Evolutionary conservation across 2,797 vertebrate genomes (phyloP).

Genomic region (Molossus alvarezi): DNA sequence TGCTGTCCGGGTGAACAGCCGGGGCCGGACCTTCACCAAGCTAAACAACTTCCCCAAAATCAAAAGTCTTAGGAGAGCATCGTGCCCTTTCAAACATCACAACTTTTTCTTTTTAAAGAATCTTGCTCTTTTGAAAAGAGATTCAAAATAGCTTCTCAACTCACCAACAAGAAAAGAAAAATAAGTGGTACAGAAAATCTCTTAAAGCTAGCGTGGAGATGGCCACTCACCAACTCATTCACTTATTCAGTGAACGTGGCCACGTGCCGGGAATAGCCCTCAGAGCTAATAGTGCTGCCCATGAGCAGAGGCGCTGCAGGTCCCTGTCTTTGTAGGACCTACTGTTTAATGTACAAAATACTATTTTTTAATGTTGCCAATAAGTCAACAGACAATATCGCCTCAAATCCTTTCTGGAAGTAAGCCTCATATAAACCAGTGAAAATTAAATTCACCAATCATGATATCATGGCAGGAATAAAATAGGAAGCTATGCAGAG

Average conservation of each 20-base stretch:
- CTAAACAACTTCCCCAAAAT: neutral
- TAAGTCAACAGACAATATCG: neutral
- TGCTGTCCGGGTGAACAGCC: neutral
- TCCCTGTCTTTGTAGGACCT: neutral
- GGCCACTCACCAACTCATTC: neutral
- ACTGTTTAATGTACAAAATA: neutral
- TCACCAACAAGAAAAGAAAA: neutral
- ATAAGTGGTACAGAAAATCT: neutral
- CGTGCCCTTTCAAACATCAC: neutral
- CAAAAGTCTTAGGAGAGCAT: neutral
- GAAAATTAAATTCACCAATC: conserved; percentile 26
- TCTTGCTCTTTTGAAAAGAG: neutral
- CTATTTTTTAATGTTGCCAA: neutral
- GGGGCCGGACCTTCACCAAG: neutral
- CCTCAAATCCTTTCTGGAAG: conserved; percentile 27
- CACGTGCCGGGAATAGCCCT: too few species aligned
- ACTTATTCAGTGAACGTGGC: neutral
- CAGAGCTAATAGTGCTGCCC: neutral
- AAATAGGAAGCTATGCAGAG: neutral
- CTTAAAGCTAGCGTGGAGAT: neutral
- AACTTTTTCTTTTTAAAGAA: neutral
- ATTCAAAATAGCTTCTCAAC: conserved; percentile 8
- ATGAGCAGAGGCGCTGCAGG: neutral
- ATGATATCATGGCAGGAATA: neutral
- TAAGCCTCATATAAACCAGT: conserved; percentile 18